Conservation (phyloP, 2,888 invertebrate genomes). For the Hirtodrosophila histrioides region DNA sequence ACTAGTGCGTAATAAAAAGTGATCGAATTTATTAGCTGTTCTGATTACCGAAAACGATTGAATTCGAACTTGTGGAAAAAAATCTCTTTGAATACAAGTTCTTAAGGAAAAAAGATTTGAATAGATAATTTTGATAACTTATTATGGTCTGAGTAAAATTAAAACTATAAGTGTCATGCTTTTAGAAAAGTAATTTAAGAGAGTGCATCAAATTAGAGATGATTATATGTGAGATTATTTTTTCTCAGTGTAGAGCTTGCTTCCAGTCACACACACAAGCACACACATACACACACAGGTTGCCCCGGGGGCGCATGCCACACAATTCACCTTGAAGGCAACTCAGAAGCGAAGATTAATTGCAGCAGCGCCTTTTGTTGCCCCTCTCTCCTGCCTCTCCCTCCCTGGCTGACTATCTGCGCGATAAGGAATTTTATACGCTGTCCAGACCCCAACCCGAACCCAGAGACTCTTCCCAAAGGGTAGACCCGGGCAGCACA, state of each 20-base stretch:
- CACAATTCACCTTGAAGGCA: conserved; percentile 78
- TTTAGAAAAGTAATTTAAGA: too few species aligned
- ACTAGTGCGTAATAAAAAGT: too few species aligned
- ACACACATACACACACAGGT: conserved; percentile 25
- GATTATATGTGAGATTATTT: background rate
- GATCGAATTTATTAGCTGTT: too few species aligned
- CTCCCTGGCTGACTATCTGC: conserved; percentile 32
- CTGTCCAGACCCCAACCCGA: conserved; percentile 32
- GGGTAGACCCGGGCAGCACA: conserved; percentile 48
- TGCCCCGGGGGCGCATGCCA: conserved; percentile 75
- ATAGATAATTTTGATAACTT: too few species aligned
- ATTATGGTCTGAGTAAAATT: too few species aligned
- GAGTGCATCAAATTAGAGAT: too few species aligned
- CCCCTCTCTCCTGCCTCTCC: conserved; percentile 8
- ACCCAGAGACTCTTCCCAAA: conserved; percentile 30
- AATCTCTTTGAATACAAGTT: too few species aligned
- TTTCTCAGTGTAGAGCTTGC: conserved; percentile 5
- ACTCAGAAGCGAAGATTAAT: conserved; percentile 80
- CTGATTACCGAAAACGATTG: too few species aligned
- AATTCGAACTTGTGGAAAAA: too few species aligned
- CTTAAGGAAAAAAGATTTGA: too few species aligned
- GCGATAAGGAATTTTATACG: conserved; percentile 76
- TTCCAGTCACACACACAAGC: conserved; percentile 9
- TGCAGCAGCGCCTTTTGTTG: conserved; percentile 78
- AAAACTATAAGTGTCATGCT: too few species aligned